Conservation (phyloP, 2,113 vertebrate genomes). For the Corynorhinus townsendii region DNA sequence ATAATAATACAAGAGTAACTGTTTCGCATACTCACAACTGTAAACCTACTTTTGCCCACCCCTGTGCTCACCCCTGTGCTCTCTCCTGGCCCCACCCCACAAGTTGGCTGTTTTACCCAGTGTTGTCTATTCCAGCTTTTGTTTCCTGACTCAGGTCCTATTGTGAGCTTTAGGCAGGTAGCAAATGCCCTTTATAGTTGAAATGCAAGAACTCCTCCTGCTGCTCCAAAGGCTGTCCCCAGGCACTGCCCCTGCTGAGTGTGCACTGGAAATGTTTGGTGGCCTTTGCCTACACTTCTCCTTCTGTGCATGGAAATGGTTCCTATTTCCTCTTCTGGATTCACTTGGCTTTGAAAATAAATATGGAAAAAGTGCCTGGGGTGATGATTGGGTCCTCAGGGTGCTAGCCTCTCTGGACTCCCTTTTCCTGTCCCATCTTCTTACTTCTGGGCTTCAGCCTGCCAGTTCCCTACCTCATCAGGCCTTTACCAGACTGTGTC, state of each 20-base stretch:
- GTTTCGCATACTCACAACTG: not conserved
- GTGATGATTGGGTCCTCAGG: not conserved
- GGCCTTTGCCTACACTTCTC: not conserved
- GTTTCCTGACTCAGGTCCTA: not conserved
- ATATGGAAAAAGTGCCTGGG: not conserved
- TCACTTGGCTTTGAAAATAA: conserved; percentile 6
- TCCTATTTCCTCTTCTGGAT: not conserved
- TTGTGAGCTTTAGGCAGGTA: not conserved
- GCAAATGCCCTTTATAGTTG: not conserved
- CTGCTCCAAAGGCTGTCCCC: not conserved
- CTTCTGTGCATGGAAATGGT: not conserved
- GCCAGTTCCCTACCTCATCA: not conserved
- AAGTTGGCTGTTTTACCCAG: not conserved
- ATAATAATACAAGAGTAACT: not conserved
- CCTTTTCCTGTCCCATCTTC: not conserved
- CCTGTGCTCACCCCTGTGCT: not conserved
- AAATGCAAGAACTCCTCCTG: not conserved
- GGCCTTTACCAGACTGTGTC: not conserved
- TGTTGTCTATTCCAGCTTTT: not conserved
- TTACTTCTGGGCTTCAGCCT: not conserved
- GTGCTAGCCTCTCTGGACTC: not conserved
- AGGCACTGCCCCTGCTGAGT: not conserved
- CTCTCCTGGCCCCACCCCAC: too few relatives aligned
- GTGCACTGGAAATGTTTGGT: not conserved
- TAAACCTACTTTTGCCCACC: not conserved